Evolutionary conservation across 2,113 vertebrate genomes (phyloP).

Genomic region (Gobio gobio): DNA sequence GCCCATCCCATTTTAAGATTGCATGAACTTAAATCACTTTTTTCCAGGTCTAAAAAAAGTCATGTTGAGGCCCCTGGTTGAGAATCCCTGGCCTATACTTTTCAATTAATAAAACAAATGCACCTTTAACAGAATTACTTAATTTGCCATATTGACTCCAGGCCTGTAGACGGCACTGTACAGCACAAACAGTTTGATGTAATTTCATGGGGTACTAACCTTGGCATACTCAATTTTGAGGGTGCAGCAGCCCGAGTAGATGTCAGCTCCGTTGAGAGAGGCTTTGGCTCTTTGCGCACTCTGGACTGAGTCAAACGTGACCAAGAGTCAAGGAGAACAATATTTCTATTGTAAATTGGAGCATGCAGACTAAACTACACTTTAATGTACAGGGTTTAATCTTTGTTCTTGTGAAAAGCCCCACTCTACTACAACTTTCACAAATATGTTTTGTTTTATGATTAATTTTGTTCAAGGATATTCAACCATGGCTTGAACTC

Average conservation of each 20-base stretch:
- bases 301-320: slow-evolving; percentile 92
- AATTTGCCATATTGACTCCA: background rate
- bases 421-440: background rate
- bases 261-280: slow-evolving; percentile 93
- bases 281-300: slow-evolving; percentile 95
- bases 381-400: background rate
- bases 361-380: background rate
- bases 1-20: too few relatives aligned
- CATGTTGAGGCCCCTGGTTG: too few relatives aligned
- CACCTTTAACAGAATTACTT: too few relatives aligned
- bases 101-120: too few relatives aligned
- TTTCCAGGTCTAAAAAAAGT: too few relatives aligned
- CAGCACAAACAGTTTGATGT: background rate
- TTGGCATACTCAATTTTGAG: slow-evolving; percentile 97
- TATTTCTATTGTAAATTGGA: background rate
- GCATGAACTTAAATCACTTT: too few relatives aligned
- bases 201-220: slow-evolving; percentile 69
- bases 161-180: background rate
- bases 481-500: slow-evolving; percentile 97
- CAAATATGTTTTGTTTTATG: too few relatives aligned
- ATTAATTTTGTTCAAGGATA: slow-evolving; percentile 81
- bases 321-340: slow-evolving; percentile 75
- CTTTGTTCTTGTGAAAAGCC: background rate
- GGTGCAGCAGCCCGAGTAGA: slow-evolving; percentile 95
- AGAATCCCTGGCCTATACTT: too few relatives aligned